Conservation (phyloP, 1,140 invertebrate genomes). For the Cataglyphis hispanica region DNA sequence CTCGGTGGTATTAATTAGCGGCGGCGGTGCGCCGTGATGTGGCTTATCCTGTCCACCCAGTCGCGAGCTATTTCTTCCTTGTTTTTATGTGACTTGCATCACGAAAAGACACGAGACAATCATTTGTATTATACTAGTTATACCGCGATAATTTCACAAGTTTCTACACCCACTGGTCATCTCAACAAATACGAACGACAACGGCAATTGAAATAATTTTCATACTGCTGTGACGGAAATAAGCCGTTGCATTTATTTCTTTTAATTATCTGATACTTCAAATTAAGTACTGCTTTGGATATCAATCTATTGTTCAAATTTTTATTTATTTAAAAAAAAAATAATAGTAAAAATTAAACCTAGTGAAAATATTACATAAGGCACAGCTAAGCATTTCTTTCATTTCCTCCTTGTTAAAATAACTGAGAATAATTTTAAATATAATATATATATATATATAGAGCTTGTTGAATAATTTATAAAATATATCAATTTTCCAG, state of each 20-base stretch:
- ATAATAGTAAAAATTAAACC: not conserved
- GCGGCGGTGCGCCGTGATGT: not conserved
- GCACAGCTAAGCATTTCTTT: not conserved
- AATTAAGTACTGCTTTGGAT: not conserved
- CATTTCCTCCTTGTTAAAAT: not conserved
- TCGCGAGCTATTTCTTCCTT: conserved; percentile 8
- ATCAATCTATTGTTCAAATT: not conserved
- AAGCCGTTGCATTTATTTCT: not conserved
- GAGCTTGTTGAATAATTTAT: not conserved
- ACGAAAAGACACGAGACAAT: not conserved
- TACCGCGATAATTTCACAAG: conserved; percentile 18
- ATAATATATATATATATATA: not conserved
- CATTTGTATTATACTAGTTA: conserved; percentile 10
- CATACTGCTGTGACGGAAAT: not conserved
- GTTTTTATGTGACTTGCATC: conserved; percentile 32
- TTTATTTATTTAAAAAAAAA: not conserved
- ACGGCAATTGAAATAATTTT: not conserved
- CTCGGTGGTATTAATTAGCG: conserved; percentile 69
- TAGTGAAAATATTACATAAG: not conserved
- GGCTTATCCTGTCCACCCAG: conserved; percentile 15
- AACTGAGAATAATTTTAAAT: not conserved
- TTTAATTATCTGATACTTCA: not conserved
- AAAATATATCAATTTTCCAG: not conserved
- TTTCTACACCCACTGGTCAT: not conserved
- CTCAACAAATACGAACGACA: not conserved